A percentile compares a stretch with the other conserved stretches of the same genome.
These are phyloP conservation scores for Pseudachorutes palmiensis DNA, from an alignment of 1,140 invertebrate genomes.

Conservation along the genomic window DNA sequence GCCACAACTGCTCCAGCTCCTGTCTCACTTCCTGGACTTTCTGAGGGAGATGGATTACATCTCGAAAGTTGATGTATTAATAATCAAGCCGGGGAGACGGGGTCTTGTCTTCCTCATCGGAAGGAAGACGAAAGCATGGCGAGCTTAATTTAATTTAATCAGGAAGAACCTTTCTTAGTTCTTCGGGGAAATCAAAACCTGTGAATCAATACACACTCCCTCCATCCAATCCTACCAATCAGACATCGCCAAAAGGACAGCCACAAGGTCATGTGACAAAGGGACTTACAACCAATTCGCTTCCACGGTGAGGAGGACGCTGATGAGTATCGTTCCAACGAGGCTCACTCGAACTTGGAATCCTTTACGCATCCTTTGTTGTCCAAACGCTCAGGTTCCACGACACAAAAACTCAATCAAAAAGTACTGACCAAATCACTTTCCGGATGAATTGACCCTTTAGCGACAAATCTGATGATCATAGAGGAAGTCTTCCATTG, in stretches of 20 bases:
- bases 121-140: not conserved
- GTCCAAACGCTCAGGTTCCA: not conserved
- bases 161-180: not conserved
- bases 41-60: not conserved
- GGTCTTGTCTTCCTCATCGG: not conserved
- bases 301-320: not conserved
- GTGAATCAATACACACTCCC: not conserved
- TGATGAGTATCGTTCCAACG: not conserved
- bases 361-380: not conserved
- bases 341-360: not conserved
- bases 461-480: too few species aligned
- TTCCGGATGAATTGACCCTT: too few species aligned
- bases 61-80: not conserved
- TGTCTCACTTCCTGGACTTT: not conserved
- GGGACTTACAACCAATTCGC: not conserved
- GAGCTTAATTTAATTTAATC: slow-evolving; percentile 3
- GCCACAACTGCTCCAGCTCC: not conserved
- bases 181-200: not conserved
- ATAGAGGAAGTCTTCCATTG: too few species aligned
- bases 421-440: too few species aligned
- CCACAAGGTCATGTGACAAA: not conserved
- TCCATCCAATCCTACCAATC: not conserved
- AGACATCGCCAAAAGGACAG: not conserved
- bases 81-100: not conserved
- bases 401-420: too few species aligned